Evolutionary conservation across 2,888 invertebrate species (phyloP), one percentile per base, ranked within the genome.

Genomic region (Drosophila vallismaia): DNA sequence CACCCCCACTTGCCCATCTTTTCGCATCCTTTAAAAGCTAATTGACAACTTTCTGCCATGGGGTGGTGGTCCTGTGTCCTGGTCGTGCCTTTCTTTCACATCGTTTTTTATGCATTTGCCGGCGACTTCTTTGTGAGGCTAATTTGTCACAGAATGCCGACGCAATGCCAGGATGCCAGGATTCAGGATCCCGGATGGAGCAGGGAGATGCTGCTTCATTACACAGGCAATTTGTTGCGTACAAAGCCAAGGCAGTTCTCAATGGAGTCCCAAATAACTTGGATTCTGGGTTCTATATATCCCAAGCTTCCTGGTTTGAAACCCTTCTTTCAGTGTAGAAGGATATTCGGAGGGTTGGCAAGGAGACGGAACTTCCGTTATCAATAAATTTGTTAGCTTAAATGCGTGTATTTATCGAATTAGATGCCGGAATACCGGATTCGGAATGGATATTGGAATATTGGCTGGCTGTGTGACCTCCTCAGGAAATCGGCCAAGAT

Each of bases 211-310:
- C 52, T 64, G 69, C 55, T 70, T 63, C 73, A 86, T 86, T 84
- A 86, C 82, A 85, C 82, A 85, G 73, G 59, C 85, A 76, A 84
- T 84, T 84, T 86, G 87, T 75, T 82, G 74, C 71, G 67, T 74
- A 81, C 76, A 84, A 80, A 77, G 84, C 48, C 19, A 67, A 28
- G 26, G 29, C 8, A 6, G 26, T 28, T 51, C 24, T 44, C 45
- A 60, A 51, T 60, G 29, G 45, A 31, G 14, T 28, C 31, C 24
- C 24, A 49, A 26, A 48, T 40, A 14, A n/a, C 33, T 33, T 33
- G 33, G 14, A 2, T 10, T n/a, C 36, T 36, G 36, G 2, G n/a
- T 4, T 36, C 36, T 31, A n/a, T n/a, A n/a, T n/a, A n/a, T n/a
- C n/a, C 19, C 19, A 19, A 19, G 19, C 14, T 19, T 19, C 19